Conservation (phyloP, 1,140 invertebrate genomes). For the Drosophila kepulauana region DNA sequence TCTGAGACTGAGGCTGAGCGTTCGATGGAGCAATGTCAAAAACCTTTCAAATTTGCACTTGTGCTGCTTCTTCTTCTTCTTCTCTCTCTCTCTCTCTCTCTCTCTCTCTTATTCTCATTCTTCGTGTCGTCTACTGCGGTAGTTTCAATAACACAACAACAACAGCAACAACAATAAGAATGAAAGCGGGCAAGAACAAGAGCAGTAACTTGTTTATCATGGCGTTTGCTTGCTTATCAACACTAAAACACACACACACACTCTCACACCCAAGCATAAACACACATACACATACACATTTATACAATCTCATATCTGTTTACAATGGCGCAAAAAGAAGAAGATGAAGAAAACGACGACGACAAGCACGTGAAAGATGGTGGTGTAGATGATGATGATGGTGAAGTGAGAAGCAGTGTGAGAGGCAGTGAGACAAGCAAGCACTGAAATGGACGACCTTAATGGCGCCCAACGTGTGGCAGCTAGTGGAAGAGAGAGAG, state of each 20-base stretch:
- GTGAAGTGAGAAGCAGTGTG: conserved; percentile 15
- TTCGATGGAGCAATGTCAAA: conserved; percentile 59
- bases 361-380: conserved; percentile 46
- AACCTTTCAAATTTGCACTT: conserved; percentile 66
- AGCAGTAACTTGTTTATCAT: conserved; percentile 60
- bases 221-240: conserved; percentile 69
- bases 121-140: conserved; percentile 11
- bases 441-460: conserved; percentile 19
- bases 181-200: conserved; percentile 31
- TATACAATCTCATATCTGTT: conserved; percentile 58
- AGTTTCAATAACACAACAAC: conserved; percentile 51
- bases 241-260: conserved; percentile 51
- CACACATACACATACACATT: conserved; percentile 29
- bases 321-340: conserved; percentile 53
- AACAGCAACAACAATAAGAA: neutral
- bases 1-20: neutral
- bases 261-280: conserved; percentile 2
- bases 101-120: neutral
- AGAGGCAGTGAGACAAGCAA: neutral
- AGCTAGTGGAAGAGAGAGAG: neutral
- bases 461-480: conserved; percentile 34
- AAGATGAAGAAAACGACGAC: conserved; percentile 8
- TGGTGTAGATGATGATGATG: conserved; percentile 51
- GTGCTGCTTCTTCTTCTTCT: conserved; percentile 33
- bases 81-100: conserved; percentile 6